Percentiles rank a stretch among this genome's conserved stretches.
Conservation (phyloP, 2,113 vertebrate species). For the Spizaetus ornatus region DNA sequence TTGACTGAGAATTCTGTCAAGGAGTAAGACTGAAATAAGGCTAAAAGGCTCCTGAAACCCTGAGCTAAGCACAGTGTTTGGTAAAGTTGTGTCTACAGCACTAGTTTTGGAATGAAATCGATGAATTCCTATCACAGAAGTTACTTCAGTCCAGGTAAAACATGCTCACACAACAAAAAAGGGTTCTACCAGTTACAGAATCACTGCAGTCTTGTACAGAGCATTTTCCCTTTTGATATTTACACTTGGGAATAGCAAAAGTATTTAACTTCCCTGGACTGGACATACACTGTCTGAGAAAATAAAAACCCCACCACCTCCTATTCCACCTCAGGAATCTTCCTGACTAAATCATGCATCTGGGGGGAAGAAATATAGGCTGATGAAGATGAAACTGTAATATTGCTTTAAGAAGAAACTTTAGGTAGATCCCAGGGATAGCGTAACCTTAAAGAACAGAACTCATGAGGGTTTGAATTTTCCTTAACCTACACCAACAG, state of each 20-base stretch:
- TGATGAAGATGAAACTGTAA: neutral
- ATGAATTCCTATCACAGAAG: neutral
- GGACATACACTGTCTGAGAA: neutral
- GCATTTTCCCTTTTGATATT: neutral
- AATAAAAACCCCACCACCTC: neutral
- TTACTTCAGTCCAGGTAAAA: neutral
- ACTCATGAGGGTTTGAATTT: neutral
- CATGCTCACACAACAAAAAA: neutral
- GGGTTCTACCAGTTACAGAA: neutral
- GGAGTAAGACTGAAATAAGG: neutral
- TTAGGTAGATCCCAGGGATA: neutral
- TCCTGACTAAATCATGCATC: neutral
- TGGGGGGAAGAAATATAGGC: neutral
- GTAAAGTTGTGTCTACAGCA: neutral
- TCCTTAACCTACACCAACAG: neutral
- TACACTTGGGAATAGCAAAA: neutral
- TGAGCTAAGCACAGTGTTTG: neutral
- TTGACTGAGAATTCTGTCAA: neutral
- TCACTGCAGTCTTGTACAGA: neutral
- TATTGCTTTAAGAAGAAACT: neutral
- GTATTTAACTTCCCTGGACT: neutral
- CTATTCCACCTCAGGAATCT: neutral
- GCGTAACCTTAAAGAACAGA: neutral
- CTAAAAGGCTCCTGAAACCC: neutral
- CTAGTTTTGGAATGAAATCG: neutral